Evolutionary conservation across 1,140 invertebrate species (phyloP).

Genomic region (Drosophila sproati): DNA sequence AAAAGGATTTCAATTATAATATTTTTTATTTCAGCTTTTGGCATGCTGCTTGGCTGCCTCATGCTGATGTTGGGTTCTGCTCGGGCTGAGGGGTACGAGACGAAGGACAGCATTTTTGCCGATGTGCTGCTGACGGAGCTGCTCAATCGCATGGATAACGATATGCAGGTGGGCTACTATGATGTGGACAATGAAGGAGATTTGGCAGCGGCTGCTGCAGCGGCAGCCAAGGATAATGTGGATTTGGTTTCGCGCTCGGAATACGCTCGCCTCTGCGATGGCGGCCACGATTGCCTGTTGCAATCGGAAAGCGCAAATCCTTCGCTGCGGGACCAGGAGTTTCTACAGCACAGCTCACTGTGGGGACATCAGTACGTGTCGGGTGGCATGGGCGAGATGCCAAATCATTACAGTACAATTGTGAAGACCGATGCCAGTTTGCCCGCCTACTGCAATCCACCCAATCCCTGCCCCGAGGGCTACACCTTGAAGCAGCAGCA

Average conservation of each 20-base stretch:
- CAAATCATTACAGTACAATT: conserved; percentile 88
- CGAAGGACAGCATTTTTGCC: conserved; percentile 85
- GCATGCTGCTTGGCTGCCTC: conserved; percentile 37
- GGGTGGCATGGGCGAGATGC: conserved; percentile 90
- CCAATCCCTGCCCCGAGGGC: conserved; percentile 98
- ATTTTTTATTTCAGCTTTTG: conserved; percentile 31
- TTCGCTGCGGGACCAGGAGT: conserved; percentile 94
- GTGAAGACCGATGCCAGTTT: conserved; percentile 96
- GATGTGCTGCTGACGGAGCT: conserved; percentile 88
- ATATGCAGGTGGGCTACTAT: conserved; percentile 88
- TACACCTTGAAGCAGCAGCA: conserved; percentile 93
- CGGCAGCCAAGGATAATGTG: conserved; percentile 77
- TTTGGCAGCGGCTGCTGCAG: conserved; percentile 30
- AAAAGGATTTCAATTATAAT: neutral
- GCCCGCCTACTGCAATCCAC: conserved; percentile 99
- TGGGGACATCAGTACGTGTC: conserved; percentile 93
- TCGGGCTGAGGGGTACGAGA: conserved; percentile 49
- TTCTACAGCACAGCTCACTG: conserved; percentile 93
- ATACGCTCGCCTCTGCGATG: conserved; percentile 84
- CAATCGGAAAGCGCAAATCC: conserved; percentile 86
- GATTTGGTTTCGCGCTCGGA: conserved; percentile 85
- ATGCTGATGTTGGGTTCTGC: conserved; percentile 29
- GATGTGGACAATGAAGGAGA: conserved; percentile 85
- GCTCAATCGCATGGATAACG: conserved; percentile 89
- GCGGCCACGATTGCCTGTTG: conserved; percentile 62